Base-by-base conservation (phyloP, 2,797 vertebrate species). In the Sibirionetta formosa region DNA sequence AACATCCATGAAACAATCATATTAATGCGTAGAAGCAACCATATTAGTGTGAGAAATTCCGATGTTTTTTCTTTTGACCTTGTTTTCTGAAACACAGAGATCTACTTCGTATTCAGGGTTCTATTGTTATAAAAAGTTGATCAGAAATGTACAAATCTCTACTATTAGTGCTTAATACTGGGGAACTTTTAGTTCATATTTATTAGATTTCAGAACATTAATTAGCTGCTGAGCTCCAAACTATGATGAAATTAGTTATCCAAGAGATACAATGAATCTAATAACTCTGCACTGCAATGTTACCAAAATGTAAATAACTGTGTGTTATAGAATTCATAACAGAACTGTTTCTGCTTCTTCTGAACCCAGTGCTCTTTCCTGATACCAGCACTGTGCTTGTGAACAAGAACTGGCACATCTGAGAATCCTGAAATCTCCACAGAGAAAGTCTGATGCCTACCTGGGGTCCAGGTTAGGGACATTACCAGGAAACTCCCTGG, bases 251-350 rank as follows among this genome's bases (percentile, higher is more conserved):
- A 83, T 65, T 73, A 63, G 53, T 79, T 81, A 72, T 5, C 14
- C 78, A 71, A 81, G 58, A 92, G 73, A 7, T 71, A 72, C 65
- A 93, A 88, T 96, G 78, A 93, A 60, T 71, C 5, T 44, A 82
- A 63, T 64, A 78, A 64, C 17, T 84, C 44, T 69, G 5, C 16
- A 79, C 7, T 72, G 27, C 27, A 64, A 14, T 44, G 27, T 48
- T 61, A 79, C 16, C 68, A 78, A 93, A 90, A 65, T 76, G 6
- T 82, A 82, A 92, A 84, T 65, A 78, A 58, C 5, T 6, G 26
- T 33, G 31, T 69, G 14, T 12, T 61, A 50, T 31, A 9, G 9
- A 88, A 58, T 48, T 92, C 2, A 54, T 54, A 86, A 68, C 24
- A 73, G 1, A 77, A 68, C 29, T 68, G 8, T 12, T 94, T 68